Evolutionary conservation across 2,113 vertebrate species (phyloP).

Genomic region (Cyprinus carpio): DNA sequence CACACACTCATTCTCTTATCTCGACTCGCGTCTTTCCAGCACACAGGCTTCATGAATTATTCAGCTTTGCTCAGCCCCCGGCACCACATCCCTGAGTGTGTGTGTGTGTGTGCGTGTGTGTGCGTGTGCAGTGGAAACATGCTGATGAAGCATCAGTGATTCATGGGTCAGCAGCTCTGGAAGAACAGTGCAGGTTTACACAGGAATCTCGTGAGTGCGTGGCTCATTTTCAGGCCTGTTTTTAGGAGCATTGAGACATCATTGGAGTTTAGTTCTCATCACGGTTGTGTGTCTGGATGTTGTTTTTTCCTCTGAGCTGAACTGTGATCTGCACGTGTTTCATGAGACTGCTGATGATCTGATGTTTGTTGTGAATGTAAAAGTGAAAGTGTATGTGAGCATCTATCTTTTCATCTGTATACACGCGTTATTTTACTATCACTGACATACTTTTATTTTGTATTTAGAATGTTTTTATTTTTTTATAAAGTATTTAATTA

Average conservation of each 20-base stretch:
- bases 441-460: too few relatives aligned
- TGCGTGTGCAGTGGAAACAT: slow-evolving; percentile 43
- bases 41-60: slow-evolving; percentile 22
- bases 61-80: not conserved
- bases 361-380: too few relatives aligned
- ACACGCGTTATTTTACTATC: too few relatives aligned
- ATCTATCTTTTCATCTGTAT: too few relatives aligned
- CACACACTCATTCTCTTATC: slow-evolving; percentile 10
- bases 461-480: too few relatives aligned
- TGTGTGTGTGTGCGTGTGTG: slow-evolving; percentile 16
- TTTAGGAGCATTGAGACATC: too few relatives aligned
- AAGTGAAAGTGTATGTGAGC: too few relatives aligned
- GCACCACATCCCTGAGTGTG: not conserved
- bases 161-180: slow-evolving; percentile 39
- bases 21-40: not conserved
- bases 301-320: too few relatives aligned
- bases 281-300: not conserved
- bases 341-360: too few relatives aligned
- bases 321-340: too few relatives aligned
- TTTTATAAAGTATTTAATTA: too few relatives aligned
- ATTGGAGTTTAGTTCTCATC: not conserved
- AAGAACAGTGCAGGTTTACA: slow-evolving; percentile 20
- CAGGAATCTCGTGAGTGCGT: not conserved
- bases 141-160: slow-evolving; percentile 51
- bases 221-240: not conserved